Evolutionary conservation across 2,113 vertebrate species (phyloP).

Genomic region (Salvelinus alpinus): DNA sequence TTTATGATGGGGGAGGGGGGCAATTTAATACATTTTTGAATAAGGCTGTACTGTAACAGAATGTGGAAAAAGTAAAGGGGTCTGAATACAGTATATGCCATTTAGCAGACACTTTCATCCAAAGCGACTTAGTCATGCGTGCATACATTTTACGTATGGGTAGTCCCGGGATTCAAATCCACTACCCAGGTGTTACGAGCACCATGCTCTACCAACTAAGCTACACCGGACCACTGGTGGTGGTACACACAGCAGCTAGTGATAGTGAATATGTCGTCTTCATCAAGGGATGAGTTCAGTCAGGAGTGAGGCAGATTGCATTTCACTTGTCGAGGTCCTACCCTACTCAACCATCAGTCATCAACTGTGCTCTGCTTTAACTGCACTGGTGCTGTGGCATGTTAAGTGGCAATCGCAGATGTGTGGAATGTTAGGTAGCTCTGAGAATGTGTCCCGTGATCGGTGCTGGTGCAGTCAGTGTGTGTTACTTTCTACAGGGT

Average conservation of each 20-base stretch:
- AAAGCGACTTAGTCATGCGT: too few species aligned
- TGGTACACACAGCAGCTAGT: neutral
- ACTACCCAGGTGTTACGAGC: too few species aligned
- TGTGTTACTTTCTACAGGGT: neutral
- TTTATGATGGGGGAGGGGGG: too few species aligned
- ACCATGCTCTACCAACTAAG: too few species aligned
- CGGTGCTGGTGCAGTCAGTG: neutral
- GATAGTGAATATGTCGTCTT: neutral
- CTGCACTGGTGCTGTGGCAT: neutral
- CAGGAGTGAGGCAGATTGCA: neutral
- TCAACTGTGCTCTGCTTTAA: neutral
- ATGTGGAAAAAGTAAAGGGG: too few species aligned
- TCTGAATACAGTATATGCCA: too few species aligned
- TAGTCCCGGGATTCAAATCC: too few species aligned
- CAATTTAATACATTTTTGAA: too few species aligned
- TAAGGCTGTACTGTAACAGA: too few species aligned
- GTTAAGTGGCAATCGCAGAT: neutral
- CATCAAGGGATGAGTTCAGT: neutral
- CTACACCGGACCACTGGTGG: neutral
- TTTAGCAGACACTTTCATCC: too few species aligned
- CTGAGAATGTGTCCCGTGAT: neutral
- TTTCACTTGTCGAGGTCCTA: neutral
- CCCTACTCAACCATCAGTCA: neutral
- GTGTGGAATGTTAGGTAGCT: neutral
- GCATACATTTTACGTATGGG: too few species aligned